Evolutionary conservation across 2,113 vertebrate genomes (phyloP).

Genomic region (Xiphophorus hellerii): DNA sequence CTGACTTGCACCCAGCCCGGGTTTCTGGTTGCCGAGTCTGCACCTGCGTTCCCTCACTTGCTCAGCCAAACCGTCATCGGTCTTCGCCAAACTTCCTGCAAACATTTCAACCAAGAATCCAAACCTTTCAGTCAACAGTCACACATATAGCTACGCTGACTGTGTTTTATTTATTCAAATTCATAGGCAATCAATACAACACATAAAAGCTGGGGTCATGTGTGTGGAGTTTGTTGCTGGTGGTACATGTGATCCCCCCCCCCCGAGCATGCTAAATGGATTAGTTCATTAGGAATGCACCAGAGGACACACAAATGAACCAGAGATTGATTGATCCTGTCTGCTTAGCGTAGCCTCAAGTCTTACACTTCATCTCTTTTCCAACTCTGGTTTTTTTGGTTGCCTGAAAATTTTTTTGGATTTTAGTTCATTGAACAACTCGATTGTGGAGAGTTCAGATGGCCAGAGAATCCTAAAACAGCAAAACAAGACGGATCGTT

Average conservation of each 20-base stretch:
- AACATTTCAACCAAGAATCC: neutral
- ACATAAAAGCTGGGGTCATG: constrained; percentile 14
- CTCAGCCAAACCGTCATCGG: neutral
- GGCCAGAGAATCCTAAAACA: neutral
- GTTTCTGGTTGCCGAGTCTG: no score
- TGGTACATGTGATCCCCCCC: constrained; percentile 5
- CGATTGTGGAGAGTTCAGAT: neutral
- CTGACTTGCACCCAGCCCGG: neutral
- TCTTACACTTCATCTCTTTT: constrained; percentile 61
- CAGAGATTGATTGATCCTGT: constrained; percentile 65
- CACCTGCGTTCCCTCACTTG: neutral
- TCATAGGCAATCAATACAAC: constrained; percentile 28
- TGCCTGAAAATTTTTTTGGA: neutral
- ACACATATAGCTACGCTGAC: no score
- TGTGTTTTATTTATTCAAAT: neutral
- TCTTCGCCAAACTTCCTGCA: neutral
- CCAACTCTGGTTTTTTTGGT: constrained; percentile 2
- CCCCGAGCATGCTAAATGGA: constrained; percentile 46
- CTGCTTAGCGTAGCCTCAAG: constrained; percentile 36
- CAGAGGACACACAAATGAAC: constrained; percentile 51
- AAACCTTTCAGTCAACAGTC: neutral
- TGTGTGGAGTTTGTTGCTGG: constrained; percentile 16
- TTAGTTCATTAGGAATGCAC: constrained; percentile 64
- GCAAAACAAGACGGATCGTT: neutral
- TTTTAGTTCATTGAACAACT: neutral